phyloP scores from a whole-genome alignment of 2,113 vertebrate species.

The Mormyrus lacerda region DNA sequence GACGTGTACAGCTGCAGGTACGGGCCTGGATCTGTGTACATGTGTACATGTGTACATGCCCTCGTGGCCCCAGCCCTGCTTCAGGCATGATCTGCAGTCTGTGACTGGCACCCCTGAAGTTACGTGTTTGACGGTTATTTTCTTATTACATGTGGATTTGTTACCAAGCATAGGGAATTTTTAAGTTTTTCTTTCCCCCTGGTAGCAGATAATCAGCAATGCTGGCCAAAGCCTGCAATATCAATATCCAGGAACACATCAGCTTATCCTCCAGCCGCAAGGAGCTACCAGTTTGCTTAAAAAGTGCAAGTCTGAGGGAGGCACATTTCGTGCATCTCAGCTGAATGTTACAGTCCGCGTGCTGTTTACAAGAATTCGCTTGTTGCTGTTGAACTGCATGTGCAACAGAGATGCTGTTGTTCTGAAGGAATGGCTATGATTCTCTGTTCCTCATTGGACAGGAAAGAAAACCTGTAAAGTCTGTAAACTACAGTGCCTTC shows the following conservation, averaged over 20 bases:
- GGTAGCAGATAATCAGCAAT: not conserved
- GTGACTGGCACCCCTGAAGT: conserved; percentile 40
- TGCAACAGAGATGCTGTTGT: not conserved
- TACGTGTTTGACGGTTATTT: not conserved
- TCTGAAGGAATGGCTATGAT: not conserved
- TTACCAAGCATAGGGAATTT: not conserved
- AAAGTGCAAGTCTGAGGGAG: not conserved
- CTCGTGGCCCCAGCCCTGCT: no score
- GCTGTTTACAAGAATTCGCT: not conserved
- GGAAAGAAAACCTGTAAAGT: not conserved
- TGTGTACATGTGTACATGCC: no score
- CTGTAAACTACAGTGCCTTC: not conserved
- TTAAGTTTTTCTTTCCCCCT: not conserved
- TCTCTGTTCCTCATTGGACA: not conserved
- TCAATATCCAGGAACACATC: not conserved
- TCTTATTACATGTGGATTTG: not conserved
- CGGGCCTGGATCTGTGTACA: not conserved
- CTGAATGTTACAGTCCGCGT: not conserved
- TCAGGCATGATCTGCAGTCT: not conserved
- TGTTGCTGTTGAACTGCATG: not conserved
- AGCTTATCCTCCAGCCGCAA: not conserved
- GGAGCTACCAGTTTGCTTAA: not conserved
- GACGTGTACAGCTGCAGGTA: conserved; percentile 98
- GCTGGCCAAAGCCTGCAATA: not conserved
- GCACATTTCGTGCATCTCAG: not conserved